Evolutionary conservation across 2,113 vertebrate species (phyloP), one percentile per base, ranked within the genome.

Genomic region (Thermophis baileyi): DNA sequence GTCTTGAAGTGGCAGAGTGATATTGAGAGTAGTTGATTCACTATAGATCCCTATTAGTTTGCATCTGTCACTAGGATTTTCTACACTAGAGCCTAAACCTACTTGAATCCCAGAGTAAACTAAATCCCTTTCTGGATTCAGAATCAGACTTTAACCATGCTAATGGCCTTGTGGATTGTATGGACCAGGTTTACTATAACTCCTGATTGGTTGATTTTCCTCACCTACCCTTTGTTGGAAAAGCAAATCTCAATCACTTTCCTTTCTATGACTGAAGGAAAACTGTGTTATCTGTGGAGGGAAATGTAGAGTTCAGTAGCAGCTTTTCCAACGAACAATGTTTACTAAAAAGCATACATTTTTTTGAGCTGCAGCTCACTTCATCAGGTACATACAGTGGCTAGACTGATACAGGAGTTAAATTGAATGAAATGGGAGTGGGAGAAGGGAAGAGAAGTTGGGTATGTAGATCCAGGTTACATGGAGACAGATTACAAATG

Each of bases 41-140:
- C 54, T 7, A 18, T 91, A 81, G 92, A 2, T n/a, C 40, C 10
- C 91, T 90, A 30, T 95, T 96, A 89, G 51, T n/a, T 95, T 25
- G 25, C 92, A 27, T 88, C 89, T 94, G 20, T 88, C 85, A 3
- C 87, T 44, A 3, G 94, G 87, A 95, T 57, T 8, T 16, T 87
- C 3, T 92, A 88, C 27, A 85, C 12, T 85, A 7, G 74, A 49
- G 93, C 69, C 69, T 74, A 74, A 74, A 35, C n/a, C 69, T 74
- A 16, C 69, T 74, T 74, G 69, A 74, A 74, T 74, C n/a, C n/a
- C n/a, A 74, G 14, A 74, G 5, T 74, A 74, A 35, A 3, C 69
- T 7, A 35, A 74, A 74, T 40, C n/a, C 16, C n/a, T 74, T 74
- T 40, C 16, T 40, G 69, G 14, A 74, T 74, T 74, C n/a, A 35